These are phyloP conservation scores for Pelobates cultripes DNA, from an alignment of 2,797 vertebrate species.

Conservation along the genomic window DNA sequence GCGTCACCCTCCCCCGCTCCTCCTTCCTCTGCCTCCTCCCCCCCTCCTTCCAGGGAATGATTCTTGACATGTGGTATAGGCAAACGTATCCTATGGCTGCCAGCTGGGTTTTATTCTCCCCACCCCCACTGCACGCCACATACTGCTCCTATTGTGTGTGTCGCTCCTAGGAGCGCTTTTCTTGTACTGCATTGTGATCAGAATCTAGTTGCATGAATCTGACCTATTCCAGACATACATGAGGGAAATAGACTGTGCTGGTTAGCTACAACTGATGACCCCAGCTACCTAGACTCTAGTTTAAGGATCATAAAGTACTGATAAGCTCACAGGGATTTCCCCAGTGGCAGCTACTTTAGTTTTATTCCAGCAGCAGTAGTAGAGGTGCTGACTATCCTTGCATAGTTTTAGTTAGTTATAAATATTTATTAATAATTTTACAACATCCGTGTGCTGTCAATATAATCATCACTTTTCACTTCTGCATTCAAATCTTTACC, in stretches of 20 bases:
- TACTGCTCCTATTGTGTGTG: conserved; percentile 52
- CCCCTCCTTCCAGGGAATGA: conserved; percentile 36
- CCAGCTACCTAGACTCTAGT: conserved; percentile 5
- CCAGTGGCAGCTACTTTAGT: background rate
- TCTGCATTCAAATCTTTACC: background rate
- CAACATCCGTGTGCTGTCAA: background rate
- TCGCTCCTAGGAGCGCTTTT: conserved; percentile 37
- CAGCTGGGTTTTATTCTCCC: conserved; percentile 54
- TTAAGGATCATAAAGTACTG: background rate
- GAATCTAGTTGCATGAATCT: conserved; percentile 29
- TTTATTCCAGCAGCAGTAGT: too few relatives aligned
- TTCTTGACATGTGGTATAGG: conserved; percentile 54
- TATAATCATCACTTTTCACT: background rate
- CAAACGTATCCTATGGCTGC: conserved; percentile 55
- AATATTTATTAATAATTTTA: too few relatives aligned
- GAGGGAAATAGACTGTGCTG: background rate
- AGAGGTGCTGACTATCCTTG: too few relatives aligned
- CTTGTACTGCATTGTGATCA: conserved; percentile 34
- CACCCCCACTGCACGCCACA: conserved; percentile 50
- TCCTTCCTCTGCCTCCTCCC: conserved; percentile 23
- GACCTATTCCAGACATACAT: conserved; percentile 22
- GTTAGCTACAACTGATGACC: conserved; percentile 14
- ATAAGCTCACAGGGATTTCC: background rate
- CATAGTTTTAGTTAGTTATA: too few relatives aligned
- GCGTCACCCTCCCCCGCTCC: conserved; percentile 43